Conservation (phyloP, 1,140 invertebrate species). For the Tetragonula clypearis region DNA sequence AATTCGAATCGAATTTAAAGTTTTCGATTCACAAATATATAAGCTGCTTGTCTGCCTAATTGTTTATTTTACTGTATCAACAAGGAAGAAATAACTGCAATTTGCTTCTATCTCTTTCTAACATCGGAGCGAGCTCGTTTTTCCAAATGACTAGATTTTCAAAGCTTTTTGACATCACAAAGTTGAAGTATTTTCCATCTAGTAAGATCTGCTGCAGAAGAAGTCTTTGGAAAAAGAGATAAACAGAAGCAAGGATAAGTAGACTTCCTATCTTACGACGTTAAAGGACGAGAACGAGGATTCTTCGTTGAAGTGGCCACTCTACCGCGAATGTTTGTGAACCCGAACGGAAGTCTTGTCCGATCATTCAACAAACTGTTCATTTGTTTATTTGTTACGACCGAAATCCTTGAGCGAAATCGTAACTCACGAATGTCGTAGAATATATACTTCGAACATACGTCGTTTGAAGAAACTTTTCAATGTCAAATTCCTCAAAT, state of each 20-base stretch:
- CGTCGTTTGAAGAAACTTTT: background rate
- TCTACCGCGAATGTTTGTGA: slow-evolving; percentile 46
- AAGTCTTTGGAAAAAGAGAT: slow-evolving; percentile 34
- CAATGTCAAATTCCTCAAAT: background rate
- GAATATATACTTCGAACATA: background rate
- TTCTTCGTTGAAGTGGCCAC: slow-evolving; percentile 40
- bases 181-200: slow-evolving; percentile 3
- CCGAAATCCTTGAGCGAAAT: background rate
- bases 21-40: background rate
- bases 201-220: slow-evolving; percentile 22
- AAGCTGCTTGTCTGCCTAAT: background rate
- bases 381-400: slow-evolving; percentile 1
- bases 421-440: too few species aligned
- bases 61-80: background rate
- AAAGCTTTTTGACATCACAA: background rate
- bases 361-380: slow-evolving; percentile 32
- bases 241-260: slow-evolving; percentile 55
- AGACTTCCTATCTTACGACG: slow-evolving; percentile 35
- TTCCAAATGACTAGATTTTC: background rate
- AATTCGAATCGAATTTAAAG: background rate
- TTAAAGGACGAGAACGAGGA: slow-evolving; percentile 35
- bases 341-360: slow-evolving; percentile 50
- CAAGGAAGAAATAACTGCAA: background rate
- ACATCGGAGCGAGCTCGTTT: background rate
- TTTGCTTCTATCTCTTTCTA: background rate